These are phyloP conservation scores for Leptura quadrifasciata DNA, from an alignment of 2,888 invertebrate genomes.

Conservation along the genomic window DNA sequence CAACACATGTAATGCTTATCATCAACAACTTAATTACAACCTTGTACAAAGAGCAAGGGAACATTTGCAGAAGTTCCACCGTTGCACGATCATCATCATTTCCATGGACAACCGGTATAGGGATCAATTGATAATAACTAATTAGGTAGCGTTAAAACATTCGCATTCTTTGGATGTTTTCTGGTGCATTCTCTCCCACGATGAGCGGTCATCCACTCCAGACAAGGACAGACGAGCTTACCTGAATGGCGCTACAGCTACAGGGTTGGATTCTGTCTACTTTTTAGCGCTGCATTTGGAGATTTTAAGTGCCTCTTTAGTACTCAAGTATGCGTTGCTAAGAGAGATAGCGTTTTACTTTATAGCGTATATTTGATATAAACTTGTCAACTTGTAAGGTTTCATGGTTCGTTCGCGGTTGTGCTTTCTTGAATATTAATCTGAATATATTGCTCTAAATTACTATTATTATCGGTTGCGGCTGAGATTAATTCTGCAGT, in stretches of 20 bases:
- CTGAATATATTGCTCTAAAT: not conserved
- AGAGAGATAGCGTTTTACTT: conserved; percentile 31
- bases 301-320: conserved; percentile 8
- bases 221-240: conserved; percentile 61
- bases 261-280: conserved; percentile 52
- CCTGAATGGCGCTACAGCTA: conserved; percentile 60
- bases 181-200: conserved; percentile 72
- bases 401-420: not conserved
- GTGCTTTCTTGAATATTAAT: not conserved
- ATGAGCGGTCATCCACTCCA: conserved; percentile 70
- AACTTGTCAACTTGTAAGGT: conserved; percentile 8
- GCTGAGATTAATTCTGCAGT: not conserved
- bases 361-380: conserved; percentile 16
- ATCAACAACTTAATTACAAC: conserved; percentile 22
- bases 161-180: conserved; percentile 71
- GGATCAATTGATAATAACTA: conserved; percentile 64
- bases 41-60: conserved; percentile 12
- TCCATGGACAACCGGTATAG: conserved; percentile 13
- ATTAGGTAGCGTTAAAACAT: conserved; percentile 73
- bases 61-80: not conserved
- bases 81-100: not conserved
- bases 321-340: conserved; percentile 34
- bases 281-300: not conserved
- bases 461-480: not conserved
- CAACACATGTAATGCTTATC: conserved; percentile 15